These are phyloP conservation scores for Macrobrachium rosenbergii DNA, from an alignment of 1,140 invertebrate genomes.

Conservation along the genomic window DNA sequence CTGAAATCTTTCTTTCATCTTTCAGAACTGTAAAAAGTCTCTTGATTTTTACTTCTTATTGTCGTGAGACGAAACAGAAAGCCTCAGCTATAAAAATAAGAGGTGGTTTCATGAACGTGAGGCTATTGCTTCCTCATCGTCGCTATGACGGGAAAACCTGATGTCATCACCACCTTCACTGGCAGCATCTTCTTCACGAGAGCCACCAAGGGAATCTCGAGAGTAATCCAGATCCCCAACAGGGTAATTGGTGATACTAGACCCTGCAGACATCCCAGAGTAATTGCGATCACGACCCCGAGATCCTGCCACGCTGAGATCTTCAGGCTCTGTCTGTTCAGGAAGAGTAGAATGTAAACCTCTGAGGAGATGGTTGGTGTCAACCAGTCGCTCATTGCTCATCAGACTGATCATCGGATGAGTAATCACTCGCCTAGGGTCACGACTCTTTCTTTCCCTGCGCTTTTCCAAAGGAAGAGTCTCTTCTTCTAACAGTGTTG, in stretches of 20 bases:
- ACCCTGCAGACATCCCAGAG: slow-evolving; percentile 55
- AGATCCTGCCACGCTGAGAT: slow-evolving; percentile 72
- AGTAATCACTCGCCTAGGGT: slow-evolving; percentile 71
- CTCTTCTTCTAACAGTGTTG: slow-evolving; percentile 56
- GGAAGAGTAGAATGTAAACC: slow-evolving; percentile 70
- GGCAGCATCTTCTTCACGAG: slow-evolving; percentile 4
- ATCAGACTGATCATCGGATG: slow-evolving; percentile 55
- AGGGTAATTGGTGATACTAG: slow-evolving; percentile 33
- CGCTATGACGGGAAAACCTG: slow-evolving; percentile 44
- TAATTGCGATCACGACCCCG: slow-evolving; percentile 51
- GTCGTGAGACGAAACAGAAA: too few species aligned
- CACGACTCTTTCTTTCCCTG: slow-evolving; percentile 70
- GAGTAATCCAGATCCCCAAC: slow-evolving; percentile 47
- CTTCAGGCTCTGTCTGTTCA: slow-evolving; percentile 91
- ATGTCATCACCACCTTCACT: slow-evolving; percentile 41
- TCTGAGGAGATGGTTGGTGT: slow-evolving; percentile 43
- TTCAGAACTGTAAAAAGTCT: neutral
- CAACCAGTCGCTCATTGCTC: slow-evolving; percentile 22
- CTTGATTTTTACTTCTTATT: too few species aligned
- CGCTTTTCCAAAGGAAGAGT: slow-evolving; percentile 52
- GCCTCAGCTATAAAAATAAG: too few species aligned
- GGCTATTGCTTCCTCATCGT: slow-evolving; percentile 48
- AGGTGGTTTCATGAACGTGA: slow-evolving; percentile 44
- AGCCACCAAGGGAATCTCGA: slow-evolving; percentile 11
- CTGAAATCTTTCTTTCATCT: neutral